These are phyloP conservation scores for Hormiphora californensis DNA, from an alignment of 37 sponge, comb jelly and placozoan species.

Conservation along the genomic window DNA sequence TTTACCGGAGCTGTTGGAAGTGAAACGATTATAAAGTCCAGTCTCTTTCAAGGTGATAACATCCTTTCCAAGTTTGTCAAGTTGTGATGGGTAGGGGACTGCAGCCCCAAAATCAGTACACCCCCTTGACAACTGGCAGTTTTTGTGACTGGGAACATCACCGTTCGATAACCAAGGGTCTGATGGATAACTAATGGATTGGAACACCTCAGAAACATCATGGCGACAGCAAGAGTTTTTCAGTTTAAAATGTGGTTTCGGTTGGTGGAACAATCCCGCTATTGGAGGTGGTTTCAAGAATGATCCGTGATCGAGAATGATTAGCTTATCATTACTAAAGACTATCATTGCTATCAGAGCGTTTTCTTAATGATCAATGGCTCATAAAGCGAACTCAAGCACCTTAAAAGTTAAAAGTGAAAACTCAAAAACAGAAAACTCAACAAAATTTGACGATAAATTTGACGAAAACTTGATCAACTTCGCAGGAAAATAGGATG, in stretches of 20 bases:
- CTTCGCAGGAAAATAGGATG: too few species aligned
- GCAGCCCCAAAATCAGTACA: neutral
- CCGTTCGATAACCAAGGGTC: neutral
- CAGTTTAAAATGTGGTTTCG: constrained; percentile 23
- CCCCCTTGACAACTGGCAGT: neutral
- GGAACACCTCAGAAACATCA: neutral
- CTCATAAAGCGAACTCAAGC: too few species aligned
- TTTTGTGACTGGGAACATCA: neutral
- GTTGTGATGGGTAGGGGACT: neutral
- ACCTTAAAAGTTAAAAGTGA: too few species aligned
- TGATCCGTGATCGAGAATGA: too few species aligned
- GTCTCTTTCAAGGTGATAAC: neutral
- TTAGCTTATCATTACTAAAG: too few species aligned
- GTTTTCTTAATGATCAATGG: too few species aligned
- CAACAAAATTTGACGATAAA: too few species aligned
- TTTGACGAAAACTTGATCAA: too few species aligned
- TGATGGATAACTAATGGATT: neutral
- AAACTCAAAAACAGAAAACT: too few species aligned
- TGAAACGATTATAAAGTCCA: neutral
- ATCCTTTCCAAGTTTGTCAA: neutral
- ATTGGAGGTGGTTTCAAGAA: too few species aligned
- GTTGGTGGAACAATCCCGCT: constrained; percentile 32
- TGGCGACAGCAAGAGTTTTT: neutral
- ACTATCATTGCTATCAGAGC: too few species aligned
- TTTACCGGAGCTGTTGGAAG: neutral